Percentiles rank a stretch among this genome's conserved stretches.
Conservation (phyloP, 92 coral and sea anemone genomes). For the Phenganax marumi region DNA sequence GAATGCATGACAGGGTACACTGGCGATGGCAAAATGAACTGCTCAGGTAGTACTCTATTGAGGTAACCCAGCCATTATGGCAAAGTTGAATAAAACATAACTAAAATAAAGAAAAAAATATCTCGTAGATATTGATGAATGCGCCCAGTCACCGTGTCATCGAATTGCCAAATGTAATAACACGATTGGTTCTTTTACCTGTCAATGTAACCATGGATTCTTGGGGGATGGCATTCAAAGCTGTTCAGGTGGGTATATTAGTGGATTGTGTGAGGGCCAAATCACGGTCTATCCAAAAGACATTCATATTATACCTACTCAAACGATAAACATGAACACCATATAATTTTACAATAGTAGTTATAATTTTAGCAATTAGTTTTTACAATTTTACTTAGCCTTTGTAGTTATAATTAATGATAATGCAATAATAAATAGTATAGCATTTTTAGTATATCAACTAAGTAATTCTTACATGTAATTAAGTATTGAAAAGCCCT, state of each 20-base stretch:
- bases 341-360: no score
- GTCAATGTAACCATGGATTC: neutral
- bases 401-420: no score
- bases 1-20: neutral
- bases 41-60: neutral
- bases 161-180: neutral
- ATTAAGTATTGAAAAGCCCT: no score
- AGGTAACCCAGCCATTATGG: neutral
- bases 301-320: neutral
- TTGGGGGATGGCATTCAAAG: neutral
- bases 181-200: neutral
- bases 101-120: neutral
- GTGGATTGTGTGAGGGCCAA: neutral
- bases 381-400: no score
- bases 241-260: neutral
- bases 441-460: no score
- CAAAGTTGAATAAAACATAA: no score
- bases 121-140: neutral
- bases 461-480: no score
- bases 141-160: constrained; percentile 6
- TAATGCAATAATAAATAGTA: no score
- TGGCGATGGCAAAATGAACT: constrained; percentile 21
- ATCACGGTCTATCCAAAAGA: neutral
- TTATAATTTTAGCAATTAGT: no score
- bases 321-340: no score